Conservation (phyloP, 2,888 invertebrate genomes). For the Lysandra bellargus region DNA sequence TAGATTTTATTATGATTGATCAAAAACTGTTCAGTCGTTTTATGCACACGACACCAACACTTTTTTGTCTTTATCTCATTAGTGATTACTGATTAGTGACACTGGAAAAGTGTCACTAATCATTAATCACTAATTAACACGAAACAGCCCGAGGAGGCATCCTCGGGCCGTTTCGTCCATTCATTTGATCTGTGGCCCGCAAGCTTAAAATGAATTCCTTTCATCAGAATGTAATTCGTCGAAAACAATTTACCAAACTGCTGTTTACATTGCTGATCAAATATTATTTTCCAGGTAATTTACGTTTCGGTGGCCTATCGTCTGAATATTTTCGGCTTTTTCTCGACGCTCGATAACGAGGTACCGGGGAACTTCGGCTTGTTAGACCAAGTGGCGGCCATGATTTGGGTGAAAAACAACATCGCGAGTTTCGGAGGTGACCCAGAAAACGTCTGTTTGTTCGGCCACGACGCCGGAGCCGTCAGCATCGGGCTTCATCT, state of each 20-base stretch:
- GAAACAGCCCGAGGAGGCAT: too few species aligned
- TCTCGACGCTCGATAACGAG: slow-evolving; percentile 88
- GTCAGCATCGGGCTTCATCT: slow-evolving; percentile 89
- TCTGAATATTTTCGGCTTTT: slow-evolving; percentile 91
- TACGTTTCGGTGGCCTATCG: slow-evolving; percentile 90
- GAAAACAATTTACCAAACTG: neutral
- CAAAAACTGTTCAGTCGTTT: too few species aligned
- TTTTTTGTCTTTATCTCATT: too few species aligned
- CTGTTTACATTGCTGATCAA: slow-evolving; percentile 26
- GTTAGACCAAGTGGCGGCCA: slow-evolving; percentile 89
- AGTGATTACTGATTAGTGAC: too few species aligned
- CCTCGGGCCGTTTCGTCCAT: neutral
- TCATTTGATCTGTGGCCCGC: neutral
- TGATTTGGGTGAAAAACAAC: slow-evolving; percentile 88
- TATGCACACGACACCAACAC: too few species aligned
- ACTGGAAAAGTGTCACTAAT: too few species aligned
- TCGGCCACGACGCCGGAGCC: slow-evolving; percentile 90
- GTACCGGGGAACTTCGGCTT: slow-evolving; percentile 90
- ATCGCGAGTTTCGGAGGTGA: slow-evolving; percentile 88
- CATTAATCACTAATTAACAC: too few species aligned
- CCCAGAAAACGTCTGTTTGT: slow-evolving; percentile 86
- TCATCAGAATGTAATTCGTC: neutral
- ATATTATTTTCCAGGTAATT: slow-evolving; percentile 79
- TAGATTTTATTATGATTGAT: too few species aligned
- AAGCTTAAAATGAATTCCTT: neutral